Evolutionary conservation across 1,140 invertebrate species (phyloP).

Genomic region (Triops longicaudatus): DNA sequence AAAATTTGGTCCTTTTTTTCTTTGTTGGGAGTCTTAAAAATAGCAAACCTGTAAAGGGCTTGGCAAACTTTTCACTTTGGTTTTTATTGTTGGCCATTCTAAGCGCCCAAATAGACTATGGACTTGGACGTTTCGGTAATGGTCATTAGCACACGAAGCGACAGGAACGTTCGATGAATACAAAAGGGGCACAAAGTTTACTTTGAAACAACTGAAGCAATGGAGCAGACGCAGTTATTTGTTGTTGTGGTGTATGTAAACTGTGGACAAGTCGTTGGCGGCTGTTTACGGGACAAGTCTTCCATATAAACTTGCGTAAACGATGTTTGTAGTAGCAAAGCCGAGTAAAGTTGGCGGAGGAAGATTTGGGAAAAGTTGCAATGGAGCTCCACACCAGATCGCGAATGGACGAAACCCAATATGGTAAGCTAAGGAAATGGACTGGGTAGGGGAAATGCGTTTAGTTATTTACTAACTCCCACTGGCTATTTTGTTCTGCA

Average conservation of each 20-base stretch:
- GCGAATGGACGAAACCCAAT: constrained; percentile 6
- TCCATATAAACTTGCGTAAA: constrained; percentile 12
- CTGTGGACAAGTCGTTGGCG: not conserved
- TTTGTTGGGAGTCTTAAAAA: too few species aligned
- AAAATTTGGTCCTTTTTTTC: too few species aligned
- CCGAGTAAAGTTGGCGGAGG: not conserved
- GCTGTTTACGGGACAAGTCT: not conserved
- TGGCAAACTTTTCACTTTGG: too few species aligned
- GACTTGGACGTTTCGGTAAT: not conserved
- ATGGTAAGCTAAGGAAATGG: not conserved
- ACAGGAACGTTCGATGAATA: not conserved
- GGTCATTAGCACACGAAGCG: not conserved
- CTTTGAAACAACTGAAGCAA: not conserved
- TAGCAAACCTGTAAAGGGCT: too few species aligned
- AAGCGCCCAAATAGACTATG: not conserved
- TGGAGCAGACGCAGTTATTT: not conserved
- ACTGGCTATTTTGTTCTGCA: not conserved
- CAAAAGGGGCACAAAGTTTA: not conserved
- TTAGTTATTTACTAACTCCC: not conserved
- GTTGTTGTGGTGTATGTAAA: constrained; percentile 7
- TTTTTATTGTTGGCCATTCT: too few species aligned
- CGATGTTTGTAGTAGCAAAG: not conserved
- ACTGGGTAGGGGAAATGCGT: not conserved
- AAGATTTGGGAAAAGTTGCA: not conserved
- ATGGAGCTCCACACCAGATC: not conserved